Evolutionary conservation across 1,140 invertebrate species (phyloP), one percentile per base, ranked within the genome.

Genomic region (Apis cerana): DNA sequence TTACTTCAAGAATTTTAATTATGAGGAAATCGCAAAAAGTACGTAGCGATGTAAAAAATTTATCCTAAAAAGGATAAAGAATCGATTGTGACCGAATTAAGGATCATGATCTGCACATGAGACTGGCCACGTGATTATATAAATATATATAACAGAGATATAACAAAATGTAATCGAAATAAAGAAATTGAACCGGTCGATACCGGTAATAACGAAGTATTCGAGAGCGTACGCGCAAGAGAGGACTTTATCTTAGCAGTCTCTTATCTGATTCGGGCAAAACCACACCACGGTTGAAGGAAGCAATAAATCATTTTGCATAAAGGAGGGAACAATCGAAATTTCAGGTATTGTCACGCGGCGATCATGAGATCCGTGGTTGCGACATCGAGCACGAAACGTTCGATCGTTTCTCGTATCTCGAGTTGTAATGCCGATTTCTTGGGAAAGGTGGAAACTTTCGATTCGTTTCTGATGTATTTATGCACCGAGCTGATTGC

Each of bases 231-330:
- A 21, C 5, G 21, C 9, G 15, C 13, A 43, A 7, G 5, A 43
- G 79, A 17, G 33, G 15, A 56, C 8, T 70, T 82, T 78, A 77
- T 82, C 75, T 59, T 59, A 13, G 50, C 67, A 67, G 23, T 70
- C 33, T 75, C 64, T 82, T 82, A 78, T 82, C 75, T 77, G 74
- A n/a, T 68, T 54, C 19, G 80, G 33, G 21, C 33, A 15, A 48
- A 27, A 54, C 21, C 23, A 1, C 12, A 48, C 11, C 48, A 15
- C 17, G n/a, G 23, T 43, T 43, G 33, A 43, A 21, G 33, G 17
- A 19, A 5, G 58, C 75, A 23, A 43, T 82, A 82, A 78, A 82
- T 82, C 80, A 82, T 82, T 23, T 54, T 4, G 21, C 50, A 43
- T 8, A 43, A 21, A 2, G 21, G 33, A 12, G n/a, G n/a, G n/a